A percentile compares a stretch with the other conserved stretches of the same genome.
Evolutionary conservation across 2,888 invertebrate species (phyloP).

Genomic region (Trichopoda pennipes): DNA sequence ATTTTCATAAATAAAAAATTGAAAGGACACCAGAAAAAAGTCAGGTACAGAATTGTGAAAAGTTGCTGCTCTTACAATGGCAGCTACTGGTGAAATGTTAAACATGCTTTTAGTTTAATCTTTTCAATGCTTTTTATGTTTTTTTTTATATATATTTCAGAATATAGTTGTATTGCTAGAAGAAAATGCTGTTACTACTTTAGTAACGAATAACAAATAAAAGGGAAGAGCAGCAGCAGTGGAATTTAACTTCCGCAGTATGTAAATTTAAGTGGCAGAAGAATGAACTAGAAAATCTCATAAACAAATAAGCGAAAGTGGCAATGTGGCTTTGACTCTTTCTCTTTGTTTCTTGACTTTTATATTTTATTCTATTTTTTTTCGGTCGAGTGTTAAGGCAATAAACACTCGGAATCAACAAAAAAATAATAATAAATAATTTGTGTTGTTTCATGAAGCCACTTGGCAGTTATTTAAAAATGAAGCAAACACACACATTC

Average conservation of each 20-base stretch:
- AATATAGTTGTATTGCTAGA: slow-evolving; percentile 11
- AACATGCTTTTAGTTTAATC: slow-evolving; percentile 56
- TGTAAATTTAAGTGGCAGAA: slow-evolving; percentile 63
- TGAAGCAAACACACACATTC: neutral
- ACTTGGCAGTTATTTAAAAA: slow-evolving; percentile 17
- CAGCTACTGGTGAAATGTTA: slow-evolving; percentile 31
- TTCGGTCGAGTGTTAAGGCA: slow-evolving; percentile 33
- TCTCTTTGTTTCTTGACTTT: too few species aligned
- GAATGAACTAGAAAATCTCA: slow-evolving; percentile 24
- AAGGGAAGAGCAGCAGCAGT: neutral
- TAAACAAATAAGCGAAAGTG: slow-evolving; percentile 67
- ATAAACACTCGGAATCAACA: slow-evolving; percentile 37
- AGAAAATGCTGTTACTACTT: neutral
- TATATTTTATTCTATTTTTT: neutral
- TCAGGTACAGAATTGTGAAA: slow-evolving; percentile 38
- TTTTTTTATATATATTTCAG: neutral
- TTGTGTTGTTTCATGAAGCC: slow-evolving; percentile 35
- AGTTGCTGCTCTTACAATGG: slow-evolving; percentile 15
- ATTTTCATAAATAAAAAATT: slow-evolving; percentile 5
- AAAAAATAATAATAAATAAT: slow-evolving; percentile 45
- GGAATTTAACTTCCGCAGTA: slow-evolving; percentile 57
- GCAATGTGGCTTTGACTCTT: slow-evolving; percentile 49
- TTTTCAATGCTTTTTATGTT: slow-evolving; percentile 21
- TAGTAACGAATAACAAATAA: neutral
- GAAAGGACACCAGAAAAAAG: neutral